Evolutionary conservation across 2,888 invertebrate species (phyloP).

Genomic region (Germaria angustata): DNA sequence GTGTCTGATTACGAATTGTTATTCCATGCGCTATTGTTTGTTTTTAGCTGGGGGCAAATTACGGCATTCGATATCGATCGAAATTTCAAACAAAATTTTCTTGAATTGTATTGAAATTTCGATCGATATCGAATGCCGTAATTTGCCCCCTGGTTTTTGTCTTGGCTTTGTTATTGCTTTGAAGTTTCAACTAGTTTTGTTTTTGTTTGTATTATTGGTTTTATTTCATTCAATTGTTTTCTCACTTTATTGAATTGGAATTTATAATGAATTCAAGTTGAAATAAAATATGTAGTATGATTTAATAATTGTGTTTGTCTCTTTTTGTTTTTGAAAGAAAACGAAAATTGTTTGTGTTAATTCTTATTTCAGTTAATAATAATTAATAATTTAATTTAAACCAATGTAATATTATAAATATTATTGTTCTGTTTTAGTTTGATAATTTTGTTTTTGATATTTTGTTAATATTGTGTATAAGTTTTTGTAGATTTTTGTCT

Average conservation of each 20-base stretch:
- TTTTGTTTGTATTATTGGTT: conserved; percentile 21
- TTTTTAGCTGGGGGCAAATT: no score
- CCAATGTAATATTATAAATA: conserved; percentile 59
- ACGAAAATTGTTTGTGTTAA: conserved; percentile 54
- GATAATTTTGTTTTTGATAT: conserved; percentile 44
- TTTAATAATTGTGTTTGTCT: conserved; percentile 2
- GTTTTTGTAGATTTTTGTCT: conserved; percentile 4
- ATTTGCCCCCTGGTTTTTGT: no score
- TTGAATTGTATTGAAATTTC: no score
- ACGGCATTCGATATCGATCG: no score
- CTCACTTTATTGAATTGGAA: conserved; percentile 33
- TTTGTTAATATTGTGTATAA: conserved; percentile 25
- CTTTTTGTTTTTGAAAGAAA: conserved; percentile 51
- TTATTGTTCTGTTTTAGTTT: conserved; percentile 67
- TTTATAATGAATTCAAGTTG: conserved; percentile 38
- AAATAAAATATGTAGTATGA: conserved; percentile 10
- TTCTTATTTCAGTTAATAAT: conserved; percentile 14
- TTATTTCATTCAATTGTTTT: conserved; percentile 31
- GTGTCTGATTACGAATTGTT: conserved; percentile 54
- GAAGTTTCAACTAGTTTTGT: conserved; percentile 38
- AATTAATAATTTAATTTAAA: conserved; percentile 48
- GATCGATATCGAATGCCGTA: no score
- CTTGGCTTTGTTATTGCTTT: conserved; percentile 59
- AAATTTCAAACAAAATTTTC: no score
- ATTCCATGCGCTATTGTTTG: conserved; percentile 55